Evolutionary conservation across 2,797 vertebrate genomes (phyloP).

Genomic region (Jordanella pulchra): DNA sequence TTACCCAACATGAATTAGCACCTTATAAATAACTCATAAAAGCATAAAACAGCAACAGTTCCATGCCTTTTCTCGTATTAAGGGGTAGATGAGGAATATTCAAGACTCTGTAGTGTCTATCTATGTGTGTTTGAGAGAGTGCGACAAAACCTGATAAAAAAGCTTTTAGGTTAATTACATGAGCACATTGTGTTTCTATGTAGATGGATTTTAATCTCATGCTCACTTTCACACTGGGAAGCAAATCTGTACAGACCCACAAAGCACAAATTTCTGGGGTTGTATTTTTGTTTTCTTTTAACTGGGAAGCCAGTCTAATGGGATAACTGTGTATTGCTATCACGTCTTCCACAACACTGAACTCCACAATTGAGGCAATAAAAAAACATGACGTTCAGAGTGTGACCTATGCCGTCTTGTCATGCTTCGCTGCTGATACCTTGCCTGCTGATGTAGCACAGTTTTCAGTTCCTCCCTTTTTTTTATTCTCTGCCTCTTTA

Average conservation of each 20-base stretch:
- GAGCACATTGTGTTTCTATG: slow-evolving; percentile 43
- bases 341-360: slow-evolving; percentile 17
- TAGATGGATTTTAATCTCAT: slow-evolving; percentile 54
- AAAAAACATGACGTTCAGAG: slow-evolving; percentile 32
- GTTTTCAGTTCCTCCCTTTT: slow-evolving; percentile 10
- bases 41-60: slow-evolving; percentile 38
- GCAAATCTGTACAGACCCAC: slow-evolving; percentile 22
- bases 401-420: slow-evolving; percentile 10
- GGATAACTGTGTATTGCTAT: slow-evolving; percentile 28
- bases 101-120: slow-evolving; percentile 34
- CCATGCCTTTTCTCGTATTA: slow-evolving; percentile 44
- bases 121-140: slow-evolving; percentile 24
- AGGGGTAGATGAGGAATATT: slow-evolving; percentile 53
- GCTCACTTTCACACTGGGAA: slow-evolving; percentile 5
- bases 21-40: slow-evolving; percentile 70
- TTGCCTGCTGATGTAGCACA: slow-evolving; percentile 25
- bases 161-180: slow-evolving; percentile 76
- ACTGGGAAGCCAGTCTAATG: slow-evolving; percentile 35
- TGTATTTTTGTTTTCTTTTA: slow-evolving; percentile 6
- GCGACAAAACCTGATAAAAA: slow-evolving; percentile 59
- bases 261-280: slow-evolving; percentile 4
- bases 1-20: slow-evolving; percentile 56
- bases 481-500: slow-evolving; percentile 16
- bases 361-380: slow-evolving; percentile 31
- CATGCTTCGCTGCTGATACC: slow-evolving; percentile 17